Percentiles rank a stretch among this genome's conserved stretches.
Evolutionary conservation across 2,113 vertebrate genomes (phyloP).

Genomic region (Atlantisia rogersi): DNA sequence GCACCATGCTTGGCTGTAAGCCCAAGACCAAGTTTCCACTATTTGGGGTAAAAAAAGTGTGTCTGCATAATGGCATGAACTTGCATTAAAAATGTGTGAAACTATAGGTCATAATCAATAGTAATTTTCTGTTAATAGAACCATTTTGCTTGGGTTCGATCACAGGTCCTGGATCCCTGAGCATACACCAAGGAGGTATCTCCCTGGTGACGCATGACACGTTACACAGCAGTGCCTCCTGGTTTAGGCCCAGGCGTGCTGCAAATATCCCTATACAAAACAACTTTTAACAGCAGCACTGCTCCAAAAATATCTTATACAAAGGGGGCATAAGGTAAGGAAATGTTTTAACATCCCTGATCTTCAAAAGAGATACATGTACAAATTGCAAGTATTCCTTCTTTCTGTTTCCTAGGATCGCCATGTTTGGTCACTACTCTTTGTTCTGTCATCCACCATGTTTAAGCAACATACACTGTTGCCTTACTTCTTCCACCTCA

Average conservation of each 20-base stretch:
- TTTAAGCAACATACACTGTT: not conserved
- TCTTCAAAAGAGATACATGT: not conserved
- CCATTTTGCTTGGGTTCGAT: not conserved
- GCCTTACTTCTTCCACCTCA: not conserved
- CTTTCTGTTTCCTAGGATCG: not conserved
- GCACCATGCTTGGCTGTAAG: not conserved
- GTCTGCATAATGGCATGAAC: not conserved
- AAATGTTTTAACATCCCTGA: rapidly evolving
- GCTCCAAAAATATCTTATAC: not conserved
- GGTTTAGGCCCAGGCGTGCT: not conserved
- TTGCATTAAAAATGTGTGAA: not conserved
- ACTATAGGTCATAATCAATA: not conserved
- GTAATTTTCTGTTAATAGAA: not conserved
- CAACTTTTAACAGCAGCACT: not conserved
- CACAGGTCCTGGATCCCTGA: rapidly evolving
- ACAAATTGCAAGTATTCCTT: not conserved
- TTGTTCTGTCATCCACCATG: not conserved
- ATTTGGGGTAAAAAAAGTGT: not conserved
- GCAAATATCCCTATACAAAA: not conserved
- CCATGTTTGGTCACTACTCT: not conserved
- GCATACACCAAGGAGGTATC: rapidly evolving
- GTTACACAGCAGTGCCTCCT: not conserved
- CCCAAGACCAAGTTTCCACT: not conserved
- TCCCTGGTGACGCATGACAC: rapidly evolving
- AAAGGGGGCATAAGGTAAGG: not conserved